phyloP scores from a whole-genome alignment of 1,140 invertebrate genomes.

The Melipona quadrifasciata region DNA sequence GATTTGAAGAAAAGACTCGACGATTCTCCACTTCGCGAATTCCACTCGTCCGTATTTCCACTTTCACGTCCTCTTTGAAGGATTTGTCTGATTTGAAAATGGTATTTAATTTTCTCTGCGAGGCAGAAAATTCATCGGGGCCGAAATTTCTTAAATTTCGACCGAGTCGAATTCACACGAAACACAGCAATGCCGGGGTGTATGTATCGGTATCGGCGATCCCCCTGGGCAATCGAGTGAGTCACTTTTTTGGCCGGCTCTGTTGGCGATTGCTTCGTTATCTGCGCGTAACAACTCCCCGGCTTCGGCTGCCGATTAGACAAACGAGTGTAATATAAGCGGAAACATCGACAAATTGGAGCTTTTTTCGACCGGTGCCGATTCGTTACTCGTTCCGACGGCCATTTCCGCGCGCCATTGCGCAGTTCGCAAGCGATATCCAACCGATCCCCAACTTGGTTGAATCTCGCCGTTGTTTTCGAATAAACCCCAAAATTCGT shows the following conservation, averaged over 20 bases:
- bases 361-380: slow-evolving; percentile 1
- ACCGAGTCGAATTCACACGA: no score
- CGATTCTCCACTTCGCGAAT: no score
- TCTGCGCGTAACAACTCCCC: slow-evolving; percentile 14
- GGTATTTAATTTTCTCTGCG: not conserved
- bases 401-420: not conserved
- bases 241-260: slow-evolving; percentile 15
- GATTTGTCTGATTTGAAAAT: not conserved
- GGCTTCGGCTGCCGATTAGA: slow-evolving; percentile 16
- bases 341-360: slow-evolving; percentile 25
- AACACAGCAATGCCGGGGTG: no score
- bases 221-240: not conserved
- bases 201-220: not conserved
- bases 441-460: not conserved
- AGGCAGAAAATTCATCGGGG: not conserved
- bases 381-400: not conserved
- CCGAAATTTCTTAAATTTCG: not conserved
- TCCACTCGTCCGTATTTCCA: not conserved
- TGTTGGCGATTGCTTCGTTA: slow-evolving; percentile 31
- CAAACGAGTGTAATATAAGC: slow-evolving; percentile 33
- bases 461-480: not conserved
- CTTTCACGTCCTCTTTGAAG: not conserved
- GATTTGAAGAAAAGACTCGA: no score
- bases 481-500: not conserved
- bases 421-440: not conserved